Evolutionary conservation across 1,140 invertebrate species (phyloP).

Genomic region (Protaetia brevitarsis): DNA sequence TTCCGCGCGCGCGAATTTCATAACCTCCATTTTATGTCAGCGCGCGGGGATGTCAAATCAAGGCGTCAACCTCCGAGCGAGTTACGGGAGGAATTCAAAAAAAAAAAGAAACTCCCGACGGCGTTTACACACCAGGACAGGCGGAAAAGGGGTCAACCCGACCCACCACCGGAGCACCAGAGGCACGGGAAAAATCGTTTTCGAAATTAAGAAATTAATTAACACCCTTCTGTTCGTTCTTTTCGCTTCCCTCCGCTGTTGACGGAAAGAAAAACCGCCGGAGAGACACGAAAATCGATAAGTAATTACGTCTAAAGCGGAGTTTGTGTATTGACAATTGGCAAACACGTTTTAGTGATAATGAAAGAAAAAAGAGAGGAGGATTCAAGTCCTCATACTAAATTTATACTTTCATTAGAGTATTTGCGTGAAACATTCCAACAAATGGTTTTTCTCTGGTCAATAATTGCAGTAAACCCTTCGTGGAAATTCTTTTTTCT

Average conservation of each 20-base stretch:
- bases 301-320: background rate
- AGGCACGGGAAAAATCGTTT: background rate
- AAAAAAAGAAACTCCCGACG: constrained; percentile 3
- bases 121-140: background rate
- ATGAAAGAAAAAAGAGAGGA: background rate
- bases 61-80: background rate
- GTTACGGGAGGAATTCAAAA: constrained; percentile 1
- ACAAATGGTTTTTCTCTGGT: too few relatives aligned
- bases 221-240: constrained; percentile 1
- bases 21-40: background rate
- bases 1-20: background rate
- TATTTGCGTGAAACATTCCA: too few relatives aligned
- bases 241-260: background rate
- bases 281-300: background rate
- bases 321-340: background rate
- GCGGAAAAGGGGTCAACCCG: background rate
- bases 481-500: too few relatives aligned
- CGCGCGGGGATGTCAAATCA: constrained; percentile 1
- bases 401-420: too few relatives aligned
- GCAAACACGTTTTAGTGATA: background rate
- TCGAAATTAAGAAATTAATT: constrained; percentile 12
- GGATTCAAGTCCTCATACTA: too few relatives aligned
- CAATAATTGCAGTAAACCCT: too few relatives aligned
- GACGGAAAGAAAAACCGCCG: background rate
- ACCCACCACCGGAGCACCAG: background rate